phyloP scores from a whole-genome alignment of 2,888 invertebrate genomes.

The Neoascia interrupta region DNA sequence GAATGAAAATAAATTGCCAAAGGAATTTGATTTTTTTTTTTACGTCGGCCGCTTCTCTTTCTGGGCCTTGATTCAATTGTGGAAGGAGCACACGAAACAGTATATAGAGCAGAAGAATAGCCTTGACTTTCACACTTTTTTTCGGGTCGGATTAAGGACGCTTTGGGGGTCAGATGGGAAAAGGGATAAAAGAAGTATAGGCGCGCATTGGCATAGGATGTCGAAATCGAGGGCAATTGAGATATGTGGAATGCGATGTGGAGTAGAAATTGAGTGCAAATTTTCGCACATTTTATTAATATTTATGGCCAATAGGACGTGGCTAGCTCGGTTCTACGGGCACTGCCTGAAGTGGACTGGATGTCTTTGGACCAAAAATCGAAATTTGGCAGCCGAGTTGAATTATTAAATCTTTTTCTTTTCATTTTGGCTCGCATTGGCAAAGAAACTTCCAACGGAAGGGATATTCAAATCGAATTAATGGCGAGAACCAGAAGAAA shows the following conservation, averaged over 20 bases:
- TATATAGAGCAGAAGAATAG: not conserved
- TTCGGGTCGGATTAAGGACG: conserved; percentile 5
- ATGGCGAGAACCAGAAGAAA: conserved; percentile 40
- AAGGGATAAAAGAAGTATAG: conserved; percentile 44
- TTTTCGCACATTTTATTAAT: conserved; percentile 68
- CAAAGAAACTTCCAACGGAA: conserved; percentile 31
- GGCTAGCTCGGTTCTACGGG: conserved; percentile 14
- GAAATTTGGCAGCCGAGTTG: conserved; percentile 62
- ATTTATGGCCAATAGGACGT: conserved; percentile 49
- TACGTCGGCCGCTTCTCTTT: not conserved
- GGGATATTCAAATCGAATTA: conserved; percentile 66
- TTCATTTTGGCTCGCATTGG: conserved; percentile 10
- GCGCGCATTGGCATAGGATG: too few species aligned
- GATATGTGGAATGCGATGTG: conserved; percentile 46
- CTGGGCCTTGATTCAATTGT: conserved; percentile 13
- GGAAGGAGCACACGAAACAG: conserved; percentile 2
- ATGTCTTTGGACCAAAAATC: conserved; percentile 30
- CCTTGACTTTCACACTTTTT: conserved; percentile 50
- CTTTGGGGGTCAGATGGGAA: conserved; percentile 18
- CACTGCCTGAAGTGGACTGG: not conserved
- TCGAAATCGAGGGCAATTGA: conserved; percentile 26
- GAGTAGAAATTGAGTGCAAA: conserved; percentile 59
- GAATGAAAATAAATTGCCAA: conserved; percentile 68
- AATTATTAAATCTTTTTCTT: conserved; percentile 55
- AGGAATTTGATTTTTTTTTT: conserved; percentile 56